Percentiles rank a stretch among this genome's conserved stretches.
Evolutionary conservation across 2,888 invertebrate genomes (phyloP).

Genomic region (Empis stercorea): DNA sequence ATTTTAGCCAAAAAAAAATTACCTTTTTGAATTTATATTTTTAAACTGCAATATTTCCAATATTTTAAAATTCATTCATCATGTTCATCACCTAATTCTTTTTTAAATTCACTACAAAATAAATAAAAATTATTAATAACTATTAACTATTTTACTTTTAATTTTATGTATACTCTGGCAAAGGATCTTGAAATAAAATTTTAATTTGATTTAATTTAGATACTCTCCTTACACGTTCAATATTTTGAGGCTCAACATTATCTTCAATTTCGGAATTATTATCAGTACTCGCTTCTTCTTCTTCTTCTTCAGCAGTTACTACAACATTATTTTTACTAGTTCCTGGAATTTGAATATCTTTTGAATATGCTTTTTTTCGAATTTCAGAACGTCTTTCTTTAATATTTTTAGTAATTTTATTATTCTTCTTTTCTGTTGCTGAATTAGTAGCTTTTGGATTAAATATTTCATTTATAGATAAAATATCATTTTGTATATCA

Average conservation of each 20-base stretch:
- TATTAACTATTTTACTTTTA: no score
- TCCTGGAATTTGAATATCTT: not conserved
- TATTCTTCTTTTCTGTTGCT: not conserved
- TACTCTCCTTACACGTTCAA: no score
- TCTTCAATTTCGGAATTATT: no score
- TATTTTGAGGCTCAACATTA: no score
- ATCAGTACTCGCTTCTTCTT: no score
- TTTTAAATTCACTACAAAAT: no score
- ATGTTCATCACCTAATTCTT: no score
- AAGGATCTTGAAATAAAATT: not conserved
- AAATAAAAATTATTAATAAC: no score
- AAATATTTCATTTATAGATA: not conserved
- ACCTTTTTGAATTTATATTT: no score
- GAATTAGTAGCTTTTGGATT: not conserved
- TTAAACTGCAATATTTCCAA: no score
- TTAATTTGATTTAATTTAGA: not conserved
- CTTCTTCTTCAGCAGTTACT: no score
- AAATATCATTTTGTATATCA: not conserved
- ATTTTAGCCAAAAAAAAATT: slow-evolving; percentile 7
- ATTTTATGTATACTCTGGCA: not conserved
- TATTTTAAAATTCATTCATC: no score
- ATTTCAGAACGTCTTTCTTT: not conserved
- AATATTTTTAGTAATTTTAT: not conserved
- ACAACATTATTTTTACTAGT: not conserved
- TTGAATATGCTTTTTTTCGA: not conserved